These are phyloP conservation scores for Rhinella marina DNA, from an alignment of 2,797 vertebrate species.

Conservation along the genomic window DNA sequence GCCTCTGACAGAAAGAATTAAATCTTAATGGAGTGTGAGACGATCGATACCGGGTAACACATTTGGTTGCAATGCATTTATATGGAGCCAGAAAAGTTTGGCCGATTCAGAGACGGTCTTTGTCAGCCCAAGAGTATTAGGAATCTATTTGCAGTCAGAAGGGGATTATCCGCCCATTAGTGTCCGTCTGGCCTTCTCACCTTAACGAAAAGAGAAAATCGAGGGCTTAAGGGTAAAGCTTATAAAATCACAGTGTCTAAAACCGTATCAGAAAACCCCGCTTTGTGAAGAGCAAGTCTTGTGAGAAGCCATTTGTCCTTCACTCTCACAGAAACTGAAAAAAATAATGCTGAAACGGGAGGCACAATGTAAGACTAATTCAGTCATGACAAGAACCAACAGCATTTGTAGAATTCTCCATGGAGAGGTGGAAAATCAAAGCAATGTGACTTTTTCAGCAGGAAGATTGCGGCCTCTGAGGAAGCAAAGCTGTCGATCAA, in stretches of 20 bases:
- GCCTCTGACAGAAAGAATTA: not conserved
- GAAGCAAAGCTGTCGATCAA: not conserved
- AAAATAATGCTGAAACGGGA: not conserved
- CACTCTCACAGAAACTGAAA: not conserved
- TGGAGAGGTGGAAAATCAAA: not conserved
- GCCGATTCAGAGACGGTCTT: not conserved
- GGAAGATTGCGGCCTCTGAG: not conserved
- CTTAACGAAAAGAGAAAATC: conserved; percentile 40
- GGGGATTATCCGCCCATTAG: conserved; percentile 45
- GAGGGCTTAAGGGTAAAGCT: conserved; percentile 27
- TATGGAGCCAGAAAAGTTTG: conserved; percentile 28
- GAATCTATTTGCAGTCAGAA: conserved; percentile 52
- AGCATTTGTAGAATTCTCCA: not conserved
- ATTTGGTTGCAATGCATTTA: conserved; percentile 14
- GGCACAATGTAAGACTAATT: not conserved
- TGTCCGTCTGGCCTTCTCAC: conserved; percentile 44
- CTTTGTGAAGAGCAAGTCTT: not conserved
- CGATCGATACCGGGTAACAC: not conserved
- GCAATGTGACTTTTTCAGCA: not conserved
- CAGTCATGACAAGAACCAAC: not conserved
- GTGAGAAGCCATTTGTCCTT: not conserved
- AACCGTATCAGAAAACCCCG: not conserved
- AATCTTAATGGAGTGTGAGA: conserved; percentile 12
- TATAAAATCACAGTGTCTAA: conserved; percentile 16
- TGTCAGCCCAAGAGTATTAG: conserved; percentile 8